Evolutionary conservation across 2,113 vertebrate genomes (phyloP), one percentile per base, ranked within the genome.

Genomic region (Loxodonta africana): DNA sequence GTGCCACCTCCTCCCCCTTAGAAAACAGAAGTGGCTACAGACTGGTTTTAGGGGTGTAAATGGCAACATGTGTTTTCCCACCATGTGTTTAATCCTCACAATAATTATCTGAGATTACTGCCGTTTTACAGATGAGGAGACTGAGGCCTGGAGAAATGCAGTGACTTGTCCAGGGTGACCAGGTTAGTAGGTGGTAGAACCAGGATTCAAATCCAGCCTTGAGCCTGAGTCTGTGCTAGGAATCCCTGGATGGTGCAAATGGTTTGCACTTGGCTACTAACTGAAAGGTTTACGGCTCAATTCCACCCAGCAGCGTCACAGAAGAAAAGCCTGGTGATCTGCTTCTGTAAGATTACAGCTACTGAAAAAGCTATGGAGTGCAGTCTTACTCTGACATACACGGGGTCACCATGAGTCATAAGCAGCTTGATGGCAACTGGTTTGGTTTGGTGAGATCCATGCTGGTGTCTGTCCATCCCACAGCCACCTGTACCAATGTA

Each of bases 381-480:
- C 28, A 10, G 28, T 60, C 57, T 12, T 18, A 60, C 57, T 60
- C 57, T 26, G 65, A 67, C 28, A 30, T 21, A 67, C 65, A 11
- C 8, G 28, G 65, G 28, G 65, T 67, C 28, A 28, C 28, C 65
- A 67, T 1, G 28, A 28, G 10, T 30, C 65, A 67, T 28, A 30
- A 67, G 28, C 23, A 14, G 65, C 7, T 30, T 14, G 12, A 30
- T 11, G 3, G 10, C 28, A 67, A 67, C 65, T 67, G 65, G 37
- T 37, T 37, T 37, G 37, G 65, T 67, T 8, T 60, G 57, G 57
- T 44, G 25, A 76, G 46, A 37, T 80, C 53, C 28, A 9, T 0
- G 11, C 21, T 1, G 37, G 28, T 0, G 7, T 21, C 21, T 0
- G 0, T 2, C 77, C 33, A 18, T 73, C 53, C 21, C 21, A 2